phyloP scores from a whole-genome alignment of 2,113 vertebrate genomes.

The Cisticola juncidis region DNA sequence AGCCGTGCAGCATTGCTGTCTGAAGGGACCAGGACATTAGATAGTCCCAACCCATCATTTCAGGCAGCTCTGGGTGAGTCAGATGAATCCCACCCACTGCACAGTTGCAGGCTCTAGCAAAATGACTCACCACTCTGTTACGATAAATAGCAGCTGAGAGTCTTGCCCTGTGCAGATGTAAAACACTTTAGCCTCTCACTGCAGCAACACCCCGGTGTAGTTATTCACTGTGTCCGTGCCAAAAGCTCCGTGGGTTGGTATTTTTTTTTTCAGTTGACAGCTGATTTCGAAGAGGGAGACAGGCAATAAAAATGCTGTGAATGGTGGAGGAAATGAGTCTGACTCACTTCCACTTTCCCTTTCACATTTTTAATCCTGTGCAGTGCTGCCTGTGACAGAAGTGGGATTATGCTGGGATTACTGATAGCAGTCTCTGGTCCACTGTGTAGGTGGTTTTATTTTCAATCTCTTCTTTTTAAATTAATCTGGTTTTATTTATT shows the following conservation, averaged over 20 bases:
- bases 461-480: not conserved
- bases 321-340: slow-evolving; percentile 50
- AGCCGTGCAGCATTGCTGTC: fast-evolving
- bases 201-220: not conserved
- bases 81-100: not conserved
- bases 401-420: slow-evolving; percentile 29
- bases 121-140: not conserved
- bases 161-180: not conserved
- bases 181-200: not conserved
- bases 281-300: slow-evolving; percentile 1
- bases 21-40: not conserved
- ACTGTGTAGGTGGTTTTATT: slow-evolving; percentile 14
- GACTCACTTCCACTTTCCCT: slow-evolving; percentile 53
- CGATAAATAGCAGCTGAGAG: not conserved
- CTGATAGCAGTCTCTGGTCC: slow-evolving; percentile 6
- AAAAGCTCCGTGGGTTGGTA: not conserved
- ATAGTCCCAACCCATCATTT: not conserved
- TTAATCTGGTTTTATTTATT: not conserved
- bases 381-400: slow-evolving; percentile 6
- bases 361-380: slow-evolving; percentile 33
- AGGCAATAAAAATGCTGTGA: slow-evolving; percentile 41
- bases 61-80: not conserved
- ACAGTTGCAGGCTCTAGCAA: not conserved
- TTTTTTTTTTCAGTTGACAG: not conserved
- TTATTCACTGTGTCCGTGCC: not conserved